phyloP scores from a whole-genome alignment of 1,140 invertebrate genomes.

The Rhynchophorus ferrugineus region DNA sequence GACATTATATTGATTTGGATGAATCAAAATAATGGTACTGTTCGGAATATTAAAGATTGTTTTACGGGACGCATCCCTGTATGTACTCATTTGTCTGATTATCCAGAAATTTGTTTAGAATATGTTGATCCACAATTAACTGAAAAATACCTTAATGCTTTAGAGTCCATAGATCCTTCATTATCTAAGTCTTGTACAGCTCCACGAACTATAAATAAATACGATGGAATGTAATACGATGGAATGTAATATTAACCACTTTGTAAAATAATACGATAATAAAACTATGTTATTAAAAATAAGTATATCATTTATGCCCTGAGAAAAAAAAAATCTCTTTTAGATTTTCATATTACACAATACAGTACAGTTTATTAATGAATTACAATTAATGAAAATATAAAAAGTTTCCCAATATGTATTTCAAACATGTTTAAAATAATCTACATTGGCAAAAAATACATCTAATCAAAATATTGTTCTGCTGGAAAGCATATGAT shows the following conservation, averaged over 20 bases:
- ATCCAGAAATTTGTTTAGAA: constrained; percentile 19
- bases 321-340: too few species aligned
- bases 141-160: neutral
- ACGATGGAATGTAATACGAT: too few species aligned
- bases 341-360: too few species aligned
- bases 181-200: neutral
- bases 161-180: neutral
- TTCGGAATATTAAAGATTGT: neutral
- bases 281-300: too few species aligned
- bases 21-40: constrained; percentile 13
- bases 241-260: neutral
- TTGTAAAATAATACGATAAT: neutral
- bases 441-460: too few species aligned
- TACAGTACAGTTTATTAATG: too few species aligned
- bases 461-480: too few species aligned
- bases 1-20: constrained; percentile 21
- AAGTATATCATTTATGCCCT: too few species aligned
- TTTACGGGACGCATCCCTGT: constrained; percentile 6
- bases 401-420: too few species aligned
- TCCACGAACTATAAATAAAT: neutral
- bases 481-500: too few species aligned
- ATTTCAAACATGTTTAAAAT: too few species aligned
- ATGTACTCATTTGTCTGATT: constrained; percentile 8
- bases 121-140: constrained; percentile 13
- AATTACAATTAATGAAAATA: too few species aligned